Base-by-base conservation (phyloP, 1,140 invertebrate species). In the Laupala kohalensis region DNA sequence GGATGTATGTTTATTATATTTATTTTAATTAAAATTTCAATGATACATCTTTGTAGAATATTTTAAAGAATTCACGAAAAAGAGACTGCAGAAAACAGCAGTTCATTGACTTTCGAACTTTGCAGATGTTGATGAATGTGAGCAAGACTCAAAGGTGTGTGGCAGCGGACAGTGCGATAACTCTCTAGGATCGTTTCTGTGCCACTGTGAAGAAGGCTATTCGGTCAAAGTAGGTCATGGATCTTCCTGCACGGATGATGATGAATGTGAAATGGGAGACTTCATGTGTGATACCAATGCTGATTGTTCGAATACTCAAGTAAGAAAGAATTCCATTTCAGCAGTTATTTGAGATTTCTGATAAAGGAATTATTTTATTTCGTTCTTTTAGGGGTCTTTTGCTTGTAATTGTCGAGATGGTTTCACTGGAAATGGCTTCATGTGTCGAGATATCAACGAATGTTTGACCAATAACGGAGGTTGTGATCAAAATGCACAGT, bases 361-460 rank as follows among this genome's bases (percentile, higher is more conserved):
- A 12, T 71, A 25, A 23, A 13, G 69, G 9, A 27, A 23, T 26
- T 24, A 6, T 27, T 27, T 12, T 69, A 29, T 62, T 9, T 72
- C 23, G 19, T 24, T 66, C 69, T 74, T 71, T 37, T 81, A 90
- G 80, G 92, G 92, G 1, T 90, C 89, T 2, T 92, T 91, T 80
- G 88, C 91, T 76, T 96, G 93, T 80, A 85, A 88, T 27, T 96
- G 93, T 77, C 86, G 88, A 69, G 91, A 93, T 75, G 93, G 93
- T 0, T 95, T 93, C 80, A 89, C 87, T 25, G 92, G 92, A 4
- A 91, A 94, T 78, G 92, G 92, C 6, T 81, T 83, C 13, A 82
- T 81, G 6, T 92, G 90, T 75, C 82, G 86, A 64, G 92, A 95
- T 76, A 85, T 92, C 23, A 91, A 94, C 78, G 92, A 95, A 77